Evolutionary conservation across 2,797 vertebrate species (phyloP), one percentile per base, ranked within the genome.

Genomic region (Lutjanus campechanus): DNA sequence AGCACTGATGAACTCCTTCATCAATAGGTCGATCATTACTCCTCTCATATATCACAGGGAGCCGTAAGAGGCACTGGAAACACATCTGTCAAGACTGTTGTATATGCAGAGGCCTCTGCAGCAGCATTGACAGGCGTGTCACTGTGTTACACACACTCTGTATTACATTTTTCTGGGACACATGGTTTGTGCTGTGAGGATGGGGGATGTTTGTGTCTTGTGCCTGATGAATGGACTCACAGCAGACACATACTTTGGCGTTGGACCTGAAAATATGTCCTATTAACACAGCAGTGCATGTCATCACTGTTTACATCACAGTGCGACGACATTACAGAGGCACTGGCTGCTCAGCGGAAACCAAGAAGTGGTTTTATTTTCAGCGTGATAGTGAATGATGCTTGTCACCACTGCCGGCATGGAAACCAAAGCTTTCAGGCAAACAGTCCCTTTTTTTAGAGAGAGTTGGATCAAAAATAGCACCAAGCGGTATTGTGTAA

Each of bases 401-500:
- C 76, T 70, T 69, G 76, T 88, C 86, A 80, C 61, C 5, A 56
- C 29, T 36, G 29, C 55, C 77, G 56, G 77, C 73, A 78, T 36
- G 36, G 29, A 78, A 79, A 80, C 54, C 29, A 56, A 89, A 76
- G 46, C 85, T 79, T 79, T 85, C 65, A 85, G 70, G 79, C 80
- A 76, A 86, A 85, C 70, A 44, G 64, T 63, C 68, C 73, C 4
- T 43, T 64, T 67, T 82, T 87, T 66, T 77, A 84, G 73, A 79
- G 77, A 79, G 85, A 81, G 82, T 16, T 50, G 69, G 78, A 90
- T 93, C 72, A 91, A 95, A 95, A 95, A 95, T 95, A 94, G 92
- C 91, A 89, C 84, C 65, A 29, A 82, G 81, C 70, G 2, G 61
- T 73, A 91, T 95, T 95, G 94, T 94, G 93, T 95, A 95, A 94